Evolutionary conservation across 2,797 vertebrate species (phyloP), one percentile per base, ranked within the genome.

Genomic region (Clarias fuscus): DNA sequence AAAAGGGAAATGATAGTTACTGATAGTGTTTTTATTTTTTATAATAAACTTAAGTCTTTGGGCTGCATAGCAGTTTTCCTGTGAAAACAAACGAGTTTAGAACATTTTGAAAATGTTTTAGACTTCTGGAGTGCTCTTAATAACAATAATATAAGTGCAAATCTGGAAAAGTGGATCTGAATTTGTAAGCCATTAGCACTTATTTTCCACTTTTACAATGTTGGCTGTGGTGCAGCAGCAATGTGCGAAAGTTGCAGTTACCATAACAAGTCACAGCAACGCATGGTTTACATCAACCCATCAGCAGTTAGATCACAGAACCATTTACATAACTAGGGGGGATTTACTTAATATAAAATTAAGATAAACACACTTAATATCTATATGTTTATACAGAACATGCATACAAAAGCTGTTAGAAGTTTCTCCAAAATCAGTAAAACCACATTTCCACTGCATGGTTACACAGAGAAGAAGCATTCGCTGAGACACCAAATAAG

Each of bases 311-410:
- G 67, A 80, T 79, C n/a, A 73, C 15, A 37, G 53, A 53, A 72
- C 65, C 64, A 59, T 62, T 72, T 80, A 87, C 37, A 84, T 53
- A 83, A 62, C 33, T 61, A 64, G 18, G 30, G 40, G 56, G 78
- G 56, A 2, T 83, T 89, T 82, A 80, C 77, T 64, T 85, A 64
- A 84, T 70, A 73, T 40, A 86, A 79, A 87, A 77, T 58, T 80
- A 27, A 53, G 27, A 68, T 64, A 83, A 73, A 84, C 71, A 84
- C 81, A 58, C 62, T 71, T 61, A 30, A 61, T 86, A n/a, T 82
- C 24, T 88, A 79, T 84, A 87, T 85, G 58, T 85, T 88, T 89
- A 64, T 90, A 89, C 85, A 85, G 77, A 75, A 77, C 84, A 62
- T 87, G 84, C 82, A 87, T 75, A 83, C 14, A 78, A 43, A 18